phyloP scores from a whole-genome alignment of 1,140 invertebrate genomes.

The Drosophila prosaltans region DNA sequence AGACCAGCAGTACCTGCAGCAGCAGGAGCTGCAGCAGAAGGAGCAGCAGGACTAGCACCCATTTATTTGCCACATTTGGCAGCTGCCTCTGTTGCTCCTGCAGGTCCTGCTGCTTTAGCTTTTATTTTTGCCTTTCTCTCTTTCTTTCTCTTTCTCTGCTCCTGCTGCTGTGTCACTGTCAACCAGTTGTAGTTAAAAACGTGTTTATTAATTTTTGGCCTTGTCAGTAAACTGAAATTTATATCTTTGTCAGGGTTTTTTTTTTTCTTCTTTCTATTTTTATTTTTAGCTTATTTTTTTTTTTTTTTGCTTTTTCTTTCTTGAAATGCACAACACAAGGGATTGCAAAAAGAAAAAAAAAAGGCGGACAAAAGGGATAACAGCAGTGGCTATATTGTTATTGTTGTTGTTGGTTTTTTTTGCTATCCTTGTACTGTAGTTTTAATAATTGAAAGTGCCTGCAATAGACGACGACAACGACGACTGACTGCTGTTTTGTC shows the following conservation, averaged over 20 bases:
- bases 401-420: constrained; percentile 34
- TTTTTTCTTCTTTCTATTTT: background rate
- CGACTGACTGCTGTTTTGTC: constrained; percentile 29
- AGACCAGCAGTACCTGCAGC: too few relatives aligned
- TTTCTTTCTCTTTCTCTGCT: background rate
- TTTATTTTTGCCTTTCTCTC: background rate
- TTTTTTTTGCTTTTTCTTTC: background rate
- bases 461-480: constrained; percentile 50
- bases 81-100: too few relatives aligned
- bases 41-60: too few relatives aligned
- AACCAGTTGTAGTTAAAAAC: constrained; percentile 3
- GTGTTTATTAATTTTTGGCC: constrained; percentile 12
- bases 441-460: constrained; percentile 80
- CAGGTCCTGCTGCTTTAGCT: too few relatives aligned
- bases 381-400: constrained; percentile 27
- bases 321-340: constrained; percentile 4
- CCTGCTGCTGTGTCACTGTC: background rate
- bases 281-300: background rate
- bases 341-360: background rate
- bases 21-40: too few relatives aligned
- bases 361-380: background rate
- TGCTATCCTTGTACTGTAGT: constrained; percentile 58
- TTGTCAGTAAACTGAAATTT: constrained; percentile 11
- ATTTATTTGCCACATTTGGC: too few relatives aligned
- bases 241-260: background rate